Conservation (phyloP, 2,888 invertebrate species). For the Pilophorus perplexus region DNA sequence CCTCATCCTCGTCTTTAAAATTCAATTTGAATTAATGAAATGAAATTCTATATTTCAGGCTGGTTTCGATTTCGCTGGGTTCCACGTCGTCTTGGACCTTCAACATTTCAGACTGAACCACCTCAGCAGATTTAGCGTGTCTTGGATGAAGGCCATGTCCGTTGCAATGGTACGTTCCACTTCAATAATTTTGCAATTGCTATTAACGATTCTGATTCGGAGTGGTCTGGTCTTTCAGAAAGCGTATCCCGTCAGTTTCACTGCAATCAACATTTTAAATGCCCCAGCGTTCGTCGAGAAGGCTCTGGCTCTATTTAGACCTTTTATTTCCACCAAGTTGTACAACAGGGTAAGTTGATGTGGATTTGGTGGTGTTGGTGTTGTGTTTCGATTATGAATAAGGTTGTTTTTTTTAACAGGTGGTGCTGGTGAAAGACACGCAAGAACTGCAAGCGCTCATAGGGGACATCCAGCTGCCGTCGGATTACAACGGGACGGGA, state of each 20-base stretch:
- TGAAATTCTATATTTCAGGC: slow-evolving; percentile 38
- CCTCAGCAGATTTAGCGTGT: slow-evolving; percentile 48
- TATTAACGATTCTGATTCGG: too few species aligned
- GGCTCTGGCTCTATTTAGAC: slow-evolving; percentile 48
- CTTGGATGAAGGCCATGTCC: slow-evolving; percentile 47
- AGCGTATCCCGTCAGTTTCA: slow-evolving; percentile 49
- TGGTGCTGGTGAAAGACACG: slow-evolving; percentile 47
- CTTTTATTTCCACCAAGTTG: slow-evolving; percentile 49
- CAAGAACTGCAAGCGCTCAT: slow-evolving; percentile 45
- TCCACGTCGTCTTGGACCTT: slow-evolving; percentile 49
- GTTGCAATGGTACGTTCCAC: slow-evolving; percentile 48
- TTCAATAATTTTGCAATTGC: too few species aligned
- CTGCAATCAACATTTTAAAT: slow-evolving; percentile 49
- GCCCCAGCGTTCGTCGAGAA: slow-evolving; percentile 48
- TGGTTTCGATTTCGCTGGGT: slow-evolving; percentile 49
- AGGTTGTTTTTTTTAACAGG: slow-evolving; percentile 38
- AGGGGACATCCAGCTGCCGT: slow-evolving; percentile 47
- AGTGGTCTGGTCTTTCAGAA: too few species aligned
- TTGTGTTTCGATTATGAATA: background rate
- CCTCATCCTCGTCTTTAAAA: too few species aligned
- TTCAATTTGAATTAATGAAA: too few species aligned
- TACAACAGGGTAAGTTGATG: slow-evolving; percentile 49
- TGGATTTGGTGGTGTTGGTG: background rate
- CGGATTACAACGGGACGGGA: slow-evolving; percentile 45
- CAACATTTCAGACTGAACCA: slow-evolving; percentile 47